A percentile compares a stretch with the other conserved stretches of the same genome.
Conservation (phyloP, 2,888 invertebrate genomes). For the Cheilosia scutellata region DNA sequence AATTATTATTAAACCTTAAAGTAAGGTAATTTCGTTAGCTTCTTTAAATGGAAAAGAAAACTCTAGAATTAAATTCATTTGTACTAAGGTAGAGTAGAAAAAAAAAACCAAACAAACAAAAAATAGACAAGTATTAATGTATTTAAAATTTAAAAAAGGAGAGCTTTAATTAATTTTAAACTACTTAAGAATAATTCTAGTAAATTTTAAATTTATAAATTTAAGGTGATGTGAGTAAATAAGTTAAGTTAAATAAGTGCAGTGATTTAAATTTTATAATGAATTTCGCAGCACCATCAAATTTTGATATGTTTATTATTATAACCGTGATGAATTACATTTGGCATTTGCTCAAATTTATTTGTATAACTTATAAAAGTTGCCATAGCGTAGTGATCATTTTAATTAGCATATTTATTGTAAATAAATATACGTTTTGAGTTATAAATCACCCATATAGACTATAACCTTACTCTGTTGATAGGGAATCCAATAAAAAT, state of each 20-base stretch:
- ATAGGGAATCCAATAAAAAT: slow-evolving; percentile 30
- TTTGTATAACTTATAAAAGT: slow-evolving; percentile 2
- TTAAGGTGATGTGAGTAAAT: slow-evolving; percentile 62
- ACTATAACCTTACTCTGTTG: slow-evolving; percentile 19
- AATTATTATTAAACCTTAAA: slow-evolving; percentile 18
- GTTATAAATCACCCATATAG: slow-evolving; percentile 36
- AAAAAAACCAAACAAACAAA: slow-evolving; percentile 15
- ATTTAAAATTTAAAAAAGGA: slow-evolving; percentile 67
- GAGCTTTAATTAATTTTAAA: slow-evolving; percentile 77
- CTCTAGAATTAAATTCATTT: slow-evolving; percentile 23
- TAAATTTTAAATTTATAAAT: slow-evolving; percentile 57
- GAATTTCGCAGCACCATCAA: slow-evolving; percentile 32
- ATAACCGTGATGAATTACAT: slow-evolving; percentile 11
- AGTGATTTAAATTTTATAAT: slow-evolving; percentile 30
- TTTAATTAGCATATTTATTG: slow-evolving; percentile 5
- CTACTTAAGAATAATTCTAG: slow-evolving; percentile 72
- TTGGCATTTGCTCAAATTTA: slow-evolving; percentile 13
- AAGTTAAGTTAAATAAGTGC: slow-evolving; percentile 36
- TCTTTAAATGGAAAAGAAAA: slow-evolving; percentile 1
- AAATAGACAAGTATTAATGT: slow-evolving; percentile 45
- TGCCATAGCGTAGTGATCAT: background rate
- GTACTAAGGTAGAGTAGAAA: slow-evolving; percentile 13
- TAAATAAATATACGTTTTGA: slow-evolving; percentile 12
- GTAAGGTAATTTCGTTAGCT: slow-evolving; percentile 8
- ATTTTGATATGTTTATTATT: slow-evolving; percentile 15